These are phyloP conservation scores for Scaptodrosophila latifasciaeformis DNA, from an alignment of 2,888 invertebrate genomes.

Conservation along the genomic window DNA sequence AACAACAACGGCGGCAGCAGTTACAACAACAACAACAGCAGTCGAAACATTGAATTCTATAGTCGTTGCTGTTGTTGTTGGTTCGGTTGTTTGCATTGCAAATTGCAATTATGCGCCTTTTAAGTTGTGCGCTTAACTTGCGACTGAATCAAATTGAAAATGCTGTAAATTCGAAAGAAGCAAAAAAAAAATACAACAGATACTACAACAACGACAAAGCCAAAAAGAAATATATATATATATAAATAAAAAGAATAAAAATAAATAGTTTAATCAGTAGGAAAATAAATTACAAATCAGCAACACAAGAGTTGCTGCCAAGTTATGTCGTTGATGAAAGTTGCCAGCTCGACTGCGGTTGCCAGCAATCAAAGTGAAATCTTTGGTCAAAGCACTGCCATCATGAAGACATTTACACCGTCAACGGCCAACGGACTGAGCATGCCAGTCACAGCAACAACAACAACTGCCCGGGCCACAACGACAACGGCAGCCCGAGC, in stretches of 20 bases:
- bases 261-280: slow-evolving; percentile 34
- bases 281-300: slow-evolving; percentile 22
- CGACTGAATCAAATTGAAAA: background rate
- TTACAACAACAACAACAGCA: too few species aligned
- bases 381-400: slow-evolving; percentile 28
- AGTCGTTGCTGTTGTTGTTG: slow-evolving; percentile 4
- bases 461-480: slow-evolving; percentile 18
- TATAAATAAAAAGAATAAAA: slow-evolving; percentile 10
- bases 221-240: slow-evolving; percentile 7
- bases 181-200: slow-evolving; percentile 1
- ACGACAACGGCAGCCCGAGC: slow-evolving; percentile 34
- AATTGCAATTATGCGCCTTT: slow-evolving; percentile 56
- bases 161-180: background rate
- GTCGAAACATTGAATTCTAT: background rate
- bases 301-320: slow-evolving; percentile 9
- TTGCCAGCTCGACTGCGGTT: slow-evolving; percentile 4
- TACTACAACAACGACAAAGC: background rate
- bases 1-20: background rate
- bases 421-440: slow-evolving; percentile 9
- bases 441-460: slow-evolving; percentile 26
- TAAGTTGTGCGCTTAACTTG: slow-evolving; percentile 24
- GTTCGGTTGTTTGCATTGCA: slow-evolving; percentile 48
- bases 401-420: slow-evolving; percentile 16
- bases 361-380: slow-evolving; percentile 6
- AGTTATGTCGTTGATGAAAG: slow-evolving; percentile 41